Percentiles rank a stretch among this genome's conserved stretches.
Evolutionary conservation across 2,113 vertebrate species (phyloP).

Genomic region (Neofelis nebulosa): DNA sequence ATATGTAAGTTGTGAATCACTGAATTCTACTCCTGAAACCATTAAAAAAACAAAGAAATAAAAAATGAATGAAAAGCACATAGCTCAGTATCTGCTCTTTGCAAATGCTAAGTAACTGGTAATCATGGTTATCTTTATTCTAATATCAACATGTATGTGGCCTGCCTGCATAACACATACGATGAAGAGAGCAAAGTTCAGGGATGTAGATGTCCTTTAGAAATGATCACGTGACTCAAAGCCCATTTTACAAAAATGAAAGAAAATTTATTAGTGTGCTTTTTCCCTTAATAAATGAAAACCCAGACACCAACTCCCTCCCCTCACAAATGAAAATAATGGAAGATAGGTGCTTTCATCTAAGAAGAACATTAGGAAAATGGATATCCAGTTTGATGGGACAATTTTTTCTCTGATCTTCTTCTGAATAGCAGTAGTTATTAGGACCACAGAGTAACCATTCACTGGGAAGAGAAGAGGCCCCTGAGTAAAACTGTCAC

Average conservation of each 20-base stretch:
- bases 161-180: background rate
- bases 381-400: constrained; percentile 11
- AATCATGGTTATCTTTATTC: background rate
- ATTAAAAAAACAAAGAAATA: too few relatives aligned
- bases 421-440: constrained; percentile 34
- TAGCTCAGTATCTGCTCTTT: background rate
- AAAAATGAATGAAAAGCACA: background rate
- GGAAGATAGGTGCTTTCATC: constrained; percentile 31
- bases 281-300: constrained; percentile 52
- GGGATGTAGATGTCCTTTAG: background rate
- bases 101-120: background rate
- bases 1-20: too few relatives aligned
- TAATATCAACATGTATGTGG: background rate
- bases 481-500: background rate
- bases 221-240: constrained; percentile 40
- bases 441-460: constrained; percentile 36
- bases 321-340: constrained; percentile 59
- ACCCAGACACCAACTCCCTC: background rate
- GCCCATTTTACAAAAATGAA: constrained; percentile 55
- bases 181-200: background rate
- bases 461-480: constrained; percentile 28
- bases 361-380: constrained; percentile 54
- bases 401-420: constrained; percentile 48
- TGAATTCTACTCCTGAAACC: too few relatives aligned
- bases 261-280: constrained; percentile 28